Evolutionary conservation across 2,113 vertebrate genomes (phyloP).

Genomic region (Synchiropus splendidus): DNA sequence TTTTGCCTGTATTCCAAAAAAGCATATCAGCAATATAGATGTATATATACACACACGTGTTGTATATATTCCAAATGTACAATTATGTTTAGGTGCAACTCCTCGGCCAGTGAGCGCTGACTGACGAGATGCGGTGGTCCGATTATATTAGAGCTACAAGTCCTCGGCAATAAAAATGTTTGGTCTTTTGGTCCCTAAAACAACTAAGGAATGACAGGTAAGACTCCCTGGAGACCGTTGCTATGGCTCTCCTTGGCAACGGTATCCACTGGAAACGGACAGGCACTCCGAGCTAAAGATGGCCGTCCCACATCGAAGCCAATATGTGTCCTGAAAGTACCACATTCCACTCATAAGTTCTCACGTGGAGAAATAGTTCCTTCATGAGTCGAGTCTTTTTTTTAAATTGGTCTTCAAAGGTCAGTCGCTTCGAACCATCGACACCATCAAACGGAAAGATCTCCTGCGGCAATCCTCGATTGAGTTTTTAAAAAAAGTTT

Average conservation of each 20-base stretch:
- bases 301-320: slow-evolving; percentile 62
- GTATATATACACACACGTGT: slow-evolving; percentile 68
- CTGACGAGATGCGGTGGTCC: slow-evolving; percentile 85
- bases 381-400: slow-evolving; percentile 41
- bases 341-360: slow-evolving; percentile 58
- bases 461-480: slow-evolving; percentile 50
- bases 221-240: slow-evolving; percentile 83
- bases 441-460: slow-evolving; percentile 48
- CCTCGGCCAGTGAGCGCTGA: slow-evolving; percentile 82
- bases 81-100: slow-evolving; percentile 79
- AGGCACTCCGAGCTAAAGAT: slow-evolving; percentile 85
- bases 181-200: slow-evolving; percentile 99
- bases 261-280: slow-evolving; percentile 80
- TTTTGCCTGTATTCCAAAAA: slow-evolving; percentile 82
- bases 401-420: slow-evolving; percentile 64
- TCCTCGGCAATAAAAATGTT: slow-evolving; percentile 97
- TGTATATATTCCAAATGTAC: slow-evolving; percentile 72
- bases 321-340: slow-evolving; percentile 69
- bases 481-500: slow-evolving; percentile 45
- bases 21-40: slow-evolving; percentile 81
- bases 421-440: slow-evolving; percentile 39
- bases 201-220: slow-evolving; percentile 99
- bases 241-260: slow-evolving; percentile 77
- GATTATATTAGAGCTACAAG: slow-evolving; percentile 91
- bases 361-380: slow-evolving; percentile 38